Base-by-base conservation (phyloP, 2,888 invertebrate genomes). In the Drosophila barbarae region DNA sequence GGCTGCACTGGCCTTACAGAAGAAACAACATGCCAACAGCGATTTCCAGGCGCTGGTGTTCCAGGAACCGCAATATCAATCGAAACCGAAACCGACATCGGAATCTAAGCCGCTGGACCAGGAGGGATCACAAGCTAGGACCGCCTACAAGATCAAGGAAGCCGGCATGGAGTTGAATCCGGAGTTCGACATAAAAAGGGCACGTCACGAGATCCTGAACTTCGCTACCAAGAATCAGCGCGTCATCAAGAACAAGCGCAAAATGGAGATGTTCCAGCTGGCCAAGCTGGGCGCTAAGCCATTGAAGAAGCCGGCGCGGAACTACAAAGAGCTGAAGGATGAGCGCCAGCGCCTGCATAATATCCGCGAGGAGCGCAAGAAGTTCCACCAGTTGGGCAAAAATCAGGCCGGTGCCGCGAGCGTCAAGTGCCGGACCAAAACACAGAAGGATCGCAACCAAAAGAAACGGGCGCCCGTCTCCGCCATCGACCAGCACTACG, bases 211-310 rank as follows among this genome's bases (percentile, higher is more conserved):
- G 87, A 92, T 97, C 5, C 92, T 95, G 8, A 95, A 94, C 85
- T 95, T 96, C 88, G 96, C 95, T 34, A 94, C 95, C 90, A 92
- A 93, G 28, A 87, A 87, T 58, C 95, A 95, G 54, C 93, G 96
- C 57, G 91, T 93, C 59, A 90, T 92, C 3, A 90, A 91, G 10
- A 93, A 94, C 84, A 94, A 95, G 81, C 92, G 93, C 77, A 93
- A 94, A 87, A 95, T 95, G n/a, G 94, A 95, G 90, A 92, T 94
- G 42, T 93, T 93, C 5, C 84, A 87, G 52, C 93, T 95, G 1
- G 92, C 97, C 34, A 94, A 94, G 88, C 91, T 97, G 85, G 97
- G 97, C 50, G 96, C 96, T 1, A 95, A 94, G 88, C 94, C 95
- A 5, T 93, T 93, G 0, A 94, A 93, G 87, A 93, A 92, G 32